Evolutionary conservation across 2,797 vertebrate genomes (phyloP).

Genomic region (Champsocephalus esox): DNA sequence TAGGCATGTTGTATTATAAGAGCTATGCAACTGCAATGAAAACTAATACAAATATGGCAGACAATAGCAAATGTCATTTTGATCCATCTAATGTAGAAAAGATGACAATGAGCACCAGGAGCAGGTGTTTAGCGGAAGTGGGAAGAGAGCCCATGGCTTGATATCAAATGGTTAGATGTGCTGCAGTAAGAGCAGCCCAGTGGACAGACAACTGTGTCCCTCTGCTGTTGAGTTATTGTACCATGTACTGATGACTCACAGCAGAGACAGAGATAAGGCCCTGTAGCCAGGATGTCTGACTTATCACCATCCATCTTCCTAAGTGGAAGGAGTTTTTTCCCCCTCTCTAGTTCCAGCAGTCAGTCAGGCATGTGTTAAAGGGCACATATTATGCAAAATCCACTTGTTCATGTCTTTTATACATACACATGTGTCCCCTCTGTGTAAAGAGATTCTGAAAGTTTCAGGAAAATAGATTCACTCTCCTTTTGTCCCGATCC

Average conservation of each 20-base stretch:
- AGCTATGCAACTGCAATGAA: background rate
- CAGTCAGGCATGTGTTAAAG: slow-evolving; percentile 46
- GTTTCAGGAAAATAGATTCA: too few species aligned
- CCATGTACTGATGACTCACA: slow-evolving; percentile 56
- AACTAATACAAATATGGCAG: background rate
- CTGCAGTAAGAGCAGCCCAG: slow-evolving; percentile 69
- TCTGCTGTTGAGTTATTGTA: slow-evolving; percentile 74
- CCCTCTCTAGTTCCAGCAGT: slow-evolving; percentile 17
- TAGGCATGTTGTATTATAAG: background rate
- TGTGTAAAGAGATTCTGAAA: too few species aligned
- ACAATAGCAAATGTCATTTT: background rate
- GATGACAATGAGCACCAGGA: slow-evolving; percentile 77
- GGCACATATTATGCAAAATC: too few species aligned
- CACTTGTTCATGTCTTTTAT: too few species aligned
- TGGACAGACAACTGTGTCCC: slow-evolving; percentile 53
- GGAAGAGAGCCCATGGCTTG: slow-evolving; percentile 49
- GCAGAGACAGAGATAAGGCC: slow-evolving; percentile 38
- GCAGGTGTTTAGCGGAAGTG: slow-evolving; percentile 68
- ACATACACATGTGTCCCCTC: too few species aligned
- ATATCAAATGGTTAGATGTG: slow-evolving; percentile 45
- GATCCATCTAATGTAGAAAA: slow-evolving; percentile 60
- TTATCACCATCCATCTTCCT: slow-evolving; percentile 7
- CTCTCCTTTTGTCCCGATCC: too few species aligned
- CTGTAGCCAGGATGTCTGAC: slow-evolving; percentile 5
- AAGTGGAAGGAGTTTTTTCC: background rate